These are phyloP conservation scores for Psilopsiagon aurifrons DNA, from an alignment of 2,113 vertebrate genomes.

Conservation along the genomic window DNA sequence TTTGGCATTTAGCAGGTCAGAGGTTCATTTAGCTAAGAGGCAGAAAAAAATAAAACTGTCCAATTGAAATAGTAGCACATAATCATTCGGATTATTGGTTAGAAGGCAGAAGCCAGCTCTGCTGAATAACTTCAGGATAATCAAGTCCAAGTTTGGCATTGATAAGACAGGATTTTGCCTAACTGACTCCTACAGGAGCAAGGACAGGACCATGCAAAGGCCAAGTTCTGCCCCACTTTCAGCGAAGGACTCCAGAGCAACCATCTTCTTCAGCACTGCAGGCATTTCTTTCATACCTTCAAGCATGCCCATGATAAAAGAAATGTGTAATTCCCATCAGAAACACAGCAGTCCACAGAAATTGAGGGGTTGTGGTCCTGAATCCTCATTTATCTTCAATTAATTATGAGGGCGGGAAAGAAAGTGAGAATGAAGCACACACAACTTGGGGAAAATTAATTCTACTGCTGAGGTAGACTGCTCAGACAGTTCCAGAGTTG, in stretches of 20 bases:
- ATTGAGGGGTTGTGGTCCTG: background rate
- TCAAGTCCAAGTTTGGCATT: background rate
- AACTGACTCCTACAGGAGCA: background rate
- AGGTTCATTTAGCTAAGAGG: background rate
- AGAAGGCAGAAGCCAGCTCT: background rate
- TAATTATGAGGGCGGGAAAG: background rate
- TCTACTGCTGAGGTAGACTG: background rate
- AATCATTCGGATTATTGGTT: background rate
- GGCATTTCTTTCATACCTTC: background rate
- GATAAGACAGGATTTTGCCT: background rate
- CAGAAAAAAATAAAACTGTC: constrained; percentile 9
- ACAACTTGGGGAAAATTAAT: background rate
- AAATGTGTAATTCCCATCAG: background rate
- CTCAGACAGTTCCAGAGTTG: background rate
- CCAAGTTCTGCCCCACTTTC: background rate
- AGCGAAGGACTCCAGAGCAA: background rate
- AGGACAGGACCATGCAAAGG: background rate
- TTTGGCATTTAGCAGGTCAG: constrained; percentile 1
- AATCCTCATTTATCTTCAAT: background rate
- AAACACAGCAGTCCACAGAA: background rate
- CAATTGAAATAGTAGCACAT: background rate
- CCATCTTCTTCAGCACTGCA: background rate
- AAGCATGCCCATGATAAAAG: background rate
- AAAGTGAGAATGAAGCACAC: background rate
- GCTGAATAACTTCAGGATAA: background rate